Base-by-base conservation (phyloP, 1,140 invertebrate genomes). In the Drosophila auraria region DNA sequence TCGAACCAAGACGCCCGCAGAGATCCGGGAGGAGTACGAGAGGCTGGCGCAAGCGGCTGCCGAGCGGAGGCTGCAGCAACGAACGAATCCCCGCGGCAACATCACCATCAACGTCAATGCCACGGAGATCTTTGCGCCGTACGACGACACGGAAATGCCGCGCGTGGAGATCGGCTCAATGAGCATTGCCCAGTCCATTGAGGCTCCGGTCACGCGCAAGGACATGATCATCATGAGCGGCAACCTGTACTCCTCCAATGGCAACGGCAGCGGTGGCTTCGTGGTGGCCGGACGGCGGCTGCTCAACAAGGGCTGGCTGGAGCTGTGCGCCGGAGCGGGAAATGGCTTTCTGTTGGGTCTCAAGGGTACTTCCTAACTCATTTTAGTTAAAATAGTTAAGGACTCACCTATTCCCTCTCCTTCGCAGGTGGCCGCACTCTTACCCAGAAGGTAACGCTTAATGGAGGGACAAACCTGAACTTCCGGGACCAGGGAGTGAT, bases 1-100 rank as follows among this genome's bases (percentile, higher is more conserved):
- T 63, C 73, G 97, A 25, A 98, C 97, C 8, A 97, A 97, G 94
- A 98, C 98, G 6, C 97, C 98, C 11, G 95, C 97, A 77, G 98
- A 99, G 94, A 99, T 99, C 54, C 94, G 98, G 68, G 98, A 98
- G 81, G 98, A 99, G 93, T 99, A 98, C 94, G 97, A 99, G 93
- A 95, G 97, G 81, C 93, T 98, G 25, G 95, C 96, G 9, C 92
- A 94, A 76, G 91, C 87, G 15, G 86, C 89, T 6, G 97, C 98
- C 80, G 97, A 99, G 91, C 94, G 97, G 75, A 94, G 95, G 53
- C 93, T 99, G 20, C 96, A 98, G 77, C 96, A 97, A 82, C 95
- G 96, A 66, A 98, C 98, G 1, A 98, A 99, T 94, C 98, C 98
- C 1, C 96, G 96, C 82, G 97, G 98, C 15, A 96, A 95, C 62